Base-by-base conservation (phyloP, 2,113 vertebrate species). In the Perognathus longimembris region DNA sequence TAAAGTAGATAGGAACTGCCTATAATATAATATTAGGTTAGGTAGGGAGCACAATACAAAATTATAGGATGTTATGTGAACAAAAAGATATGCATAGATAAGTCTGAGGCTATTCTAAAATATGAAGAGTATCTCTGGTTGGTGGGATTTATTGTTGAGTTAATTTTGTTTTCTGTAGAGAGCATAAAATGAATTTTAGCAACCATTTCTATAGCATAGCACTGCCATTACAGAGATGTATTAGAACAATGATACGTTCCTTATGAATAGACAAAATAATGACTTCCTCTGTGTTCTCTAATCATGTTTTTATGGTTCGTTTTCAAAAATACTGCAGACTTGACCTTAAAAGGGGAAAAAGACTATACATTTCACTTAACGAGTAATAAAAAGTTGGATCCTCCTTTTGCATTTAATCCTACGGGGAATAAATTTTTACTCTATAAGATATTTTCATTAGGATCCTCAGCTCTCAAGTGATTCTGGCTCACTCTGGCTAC, bases 331-430 rank as follows among this genome's bases (percentile, higher is more conserved):
- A 85, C 82, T 95, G 75, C 85, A 83, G 93, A 82, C 76, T 97
- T 97, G 84, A 95, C 93, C 95, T 92, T 91, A 95, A 95, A 95
- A 96, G 85, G 85, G 95, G 89, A 84, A 70, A 89, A 96, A 94
- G 91, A 76, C 26, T 90, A 79, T 90, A 95, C 92, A 96, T 95
- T 93, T 91, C 77, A 95, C 97, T 97, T 96, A 97, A 95, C 22
- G 91, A 95, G 94, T 90, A 96, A 94, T 91, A 90, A 96, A 96
- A 96, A 94, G 89, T 94, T 92, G 73, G 42, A 5, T 89, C 96
- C 83, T 92, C 89, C 95, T 97, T 97, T 97, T 97, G 57, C 94
- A 64, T 94, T 97, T 95, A 97, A 97, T 97, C 92, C 89, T 93
- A 88, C 91, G 57, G 92, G 70, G 95, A 96, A 95, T 70, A 75